Conservation (phyloP, 2,797 vertebrate species). For the Tiaroga cobitis region DNA sequence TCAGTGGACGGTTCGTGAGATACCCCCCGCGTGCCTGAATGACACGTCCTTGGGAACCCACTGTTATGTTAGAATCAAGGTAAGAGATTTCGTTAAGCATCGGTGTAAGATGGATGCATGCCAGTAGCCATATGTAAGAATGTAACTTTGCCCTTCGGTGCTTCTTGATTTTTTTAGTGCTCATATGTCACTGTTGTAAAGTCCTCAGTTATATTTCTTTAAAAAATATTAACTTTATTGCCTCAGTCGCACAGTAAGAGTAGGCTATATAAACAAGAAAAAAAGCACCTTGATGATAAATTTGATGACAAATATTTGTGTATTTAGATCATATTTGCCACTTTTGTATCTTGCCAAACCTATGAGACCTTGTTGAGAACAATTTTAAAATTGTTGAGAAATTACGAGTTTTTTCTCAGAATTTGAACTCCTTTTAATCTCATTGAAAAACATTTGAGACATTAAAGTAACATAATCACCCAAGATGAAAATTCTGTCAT, state of each 20-base stretch:
- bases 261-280: too few species aligned
- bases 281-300: too few species aligned
- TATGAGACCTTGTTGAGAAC: not conserved
- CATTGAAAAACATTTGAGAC: not conserved
- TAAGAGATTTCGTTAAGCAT: slow-evolving; percentile 66
- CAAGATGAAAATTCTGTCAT: not conserved
- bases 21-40: slow-evolving; percentile 88
- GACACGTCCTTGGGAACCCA: slow-evolving; percentile 97
- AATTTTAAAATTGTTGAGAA: not conserved
- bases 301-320: not conserved
- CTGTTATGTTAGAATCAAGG: slow-evolving; percentile 97
- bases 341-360: not conserved
- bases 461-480: not conserved
- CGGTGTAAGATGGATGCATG: slow-evolving; percentile 4
- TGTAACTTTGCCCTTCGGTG: not conserved
- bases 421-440: not conserved
- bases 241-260: not conserved
- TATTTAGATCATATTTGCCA: not conserved
- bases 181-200: not conserved
- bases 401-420: not conserved
- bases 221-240: not conserved
- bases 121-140: not conserved
- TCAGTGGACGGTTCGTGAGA: slow-evolving; percentile 84
- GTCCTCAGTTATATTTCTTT: not conserved
- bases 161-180: too few species aligned